Conservation (phyloP, 1,140 invertebrate species). For the Bombus haemorrhoidalis region DNA sequence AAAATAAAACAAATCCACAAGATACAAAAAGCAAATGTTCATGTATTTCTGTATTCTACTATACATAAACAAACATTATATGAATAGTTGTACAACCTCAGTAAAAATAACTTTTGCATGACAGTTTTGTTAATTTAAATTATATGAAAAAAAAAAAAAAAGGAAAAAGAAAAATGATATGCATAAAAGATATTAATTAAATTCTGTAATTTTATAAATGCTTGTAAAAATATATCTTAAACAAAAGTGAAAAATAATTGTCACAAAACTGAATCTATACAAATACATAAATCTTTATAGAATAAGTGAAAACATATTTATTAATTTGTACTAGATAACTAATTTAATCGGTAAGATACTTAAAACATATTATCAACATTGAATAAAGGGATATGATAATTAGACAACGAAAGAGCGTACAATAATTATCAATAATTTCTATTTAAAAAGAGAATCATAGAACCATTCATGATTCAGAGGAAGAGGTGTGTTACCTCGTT, state of each 20-base stretch:
- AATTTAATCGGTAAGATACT: background rate
- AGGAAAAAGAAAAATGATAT: background rate
- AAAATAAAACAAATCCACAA: background rate
- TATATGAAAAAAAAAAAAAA: background rate
- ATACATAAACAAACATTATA: background rate
- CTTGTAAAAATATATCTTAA: background rate
- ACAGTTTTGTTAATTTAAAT: background rate
- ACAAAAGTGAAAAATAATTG: background rate
- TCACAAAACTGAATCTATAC: background rate
- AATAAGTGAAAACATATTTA: slow-evolving; percentile 24
- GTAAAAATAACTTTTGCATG: background rate
- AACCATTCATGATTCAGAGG: slow-evolving; percentile 23
- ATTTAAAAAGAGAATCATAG: slow-evolving; percentile 29
- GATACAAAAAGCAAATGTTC: background rate
- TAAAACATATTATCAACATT: background rate
- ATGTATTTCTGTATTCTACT: background rate
- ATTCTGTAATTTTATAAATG: background rate
- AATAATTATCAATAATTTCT: slow-evolving; percentile 3
- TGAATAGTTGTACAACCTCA: background rate
- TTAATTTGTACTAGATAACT: background rate
- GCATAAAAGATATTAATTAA: background rate
- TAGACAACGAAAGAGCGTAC: background rate
- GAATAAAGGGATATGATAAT: background rate
- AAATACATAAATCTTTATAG: background rate
- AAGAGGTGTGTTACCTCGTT: slow-evolving; percentile 54